Conservation (phyloP, 2,113 vertebrate species). For the Ammodytes dubius region DNA sequence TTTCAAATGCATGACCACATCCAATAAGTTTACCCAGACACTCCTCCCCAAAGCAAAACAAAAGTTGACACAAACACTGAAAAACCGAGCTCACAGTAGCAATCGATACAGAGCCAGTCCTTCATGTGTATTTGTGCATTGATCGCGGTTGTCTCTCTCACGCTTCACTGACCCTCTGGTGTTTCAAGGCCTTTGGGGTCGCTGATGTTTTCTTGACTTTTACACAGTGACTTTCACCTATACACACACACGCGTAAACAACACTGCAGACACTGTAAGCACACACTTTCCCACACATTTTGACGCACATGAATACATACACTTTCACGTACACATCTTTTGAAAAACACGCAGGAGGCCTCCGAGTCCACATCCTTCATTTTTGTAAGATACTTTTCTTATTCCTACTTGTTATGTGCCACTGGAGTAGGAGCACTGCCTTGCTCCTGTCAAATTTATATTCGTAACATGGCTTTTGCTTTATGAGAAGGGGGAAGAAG, state of each 20-base stretch:
- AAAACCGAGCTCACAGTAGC: constrained; percentile 13
- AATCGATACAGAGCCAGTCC: constrained; percentile 44
- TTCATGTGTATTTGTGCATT: constrained; percentile 50
- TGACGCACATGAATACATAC: neutral
- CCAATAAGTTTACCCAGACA: constrained; percentile 39
- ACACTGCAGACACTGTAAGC: neutral
- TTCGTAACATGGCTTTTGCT: neutral
- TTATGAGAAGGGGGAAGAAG: neutral
- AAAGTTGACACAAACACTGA: constrained; percentile 32
- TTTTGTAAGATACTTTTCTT: neutral
- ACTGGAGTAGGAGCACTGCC: neutral
- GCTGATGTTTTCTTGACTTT: constrained; percentile 47
- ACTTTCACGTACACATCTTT: neutral
- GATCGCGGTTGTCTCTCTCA: constrained; percentile 58
- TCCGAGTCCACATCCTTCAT: neutral
- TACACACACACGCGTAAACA: neutral
- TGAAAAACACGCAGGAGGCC: neutral
- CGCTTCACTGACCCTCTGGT: constrained; percentile 43
- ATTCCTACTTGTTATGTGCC: neutral
- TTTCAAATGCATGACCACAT: neutral
- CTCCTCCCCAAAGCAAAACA: constrained; percentile 38
- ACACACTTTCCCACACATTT: neutral
- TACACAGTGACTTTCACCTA: constrained; percentile 50
- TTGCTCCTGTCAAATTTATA: neutral
- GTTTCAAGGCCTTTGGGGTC: constrained; percentile 50